Base-by-base conservation (phyloP, 2,113 vertebrate genomes). In the Cairina moschata region DNA sequence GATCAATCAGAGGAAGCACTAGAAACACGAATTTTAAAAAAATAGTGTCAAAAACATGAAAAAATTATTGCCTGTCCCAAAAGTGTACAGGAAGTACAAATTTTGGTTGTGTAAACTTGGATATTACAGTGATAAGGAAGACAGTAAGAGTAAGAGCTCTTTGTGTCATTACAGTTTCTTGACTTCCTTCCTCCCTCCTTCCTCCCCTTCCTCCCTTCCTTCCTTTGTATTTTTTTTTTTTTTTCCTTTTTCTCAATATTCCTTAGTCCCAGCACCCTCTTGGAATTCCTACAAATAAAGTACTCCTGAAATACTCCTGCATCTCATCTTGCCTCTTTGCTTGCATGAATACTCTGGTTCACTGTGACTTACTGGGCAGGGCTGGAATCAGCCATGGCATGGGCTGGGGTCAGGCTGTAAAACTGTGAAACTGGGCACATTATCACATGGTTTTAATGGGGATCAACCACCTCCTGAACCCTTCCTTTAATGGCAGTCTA, bases 401-500 rank as follows among this genome's bases (percentile, higher is more conserved):
- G 52, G n/a, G 4, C 50, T 87, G 28, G 32, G 32, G 38, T 79
- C 62, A 84, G 11, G 16, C 17, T 91, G 67, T n/a, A 80, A 90
- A 93, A 72, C n/a, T 22, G 58, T 60, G 86, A 66, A 93, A 83
- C 44, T 40, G 63, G 55, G 46, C 88, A 21, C 54, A 40, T 50
- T 88, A 86, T 83, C 55, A 25, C 31, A 74, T n/a, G 50, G 32
- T 65, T 94, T 88, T 72, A 77, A 79, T 46, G 63, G 71, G 36
- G 63, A 88, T 86, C 83, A 93, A 8, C 60, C 66, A 91, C 68
- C 72, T 88, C 38, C 63, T 60, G 55, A 90, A 62, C 50, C 14
- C 40, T 90, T 93, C 83, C 83, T 96, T 44, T 91, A 91, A 87
- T 1, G 6, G 20, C 17, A 86, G 34, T 48, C 62, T 93, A 68